These are phyloP conservation scores for Cairina moschata DNA, from an alignment of 2,113 vertebrate species.

Conservation along the genomic window DNA sequence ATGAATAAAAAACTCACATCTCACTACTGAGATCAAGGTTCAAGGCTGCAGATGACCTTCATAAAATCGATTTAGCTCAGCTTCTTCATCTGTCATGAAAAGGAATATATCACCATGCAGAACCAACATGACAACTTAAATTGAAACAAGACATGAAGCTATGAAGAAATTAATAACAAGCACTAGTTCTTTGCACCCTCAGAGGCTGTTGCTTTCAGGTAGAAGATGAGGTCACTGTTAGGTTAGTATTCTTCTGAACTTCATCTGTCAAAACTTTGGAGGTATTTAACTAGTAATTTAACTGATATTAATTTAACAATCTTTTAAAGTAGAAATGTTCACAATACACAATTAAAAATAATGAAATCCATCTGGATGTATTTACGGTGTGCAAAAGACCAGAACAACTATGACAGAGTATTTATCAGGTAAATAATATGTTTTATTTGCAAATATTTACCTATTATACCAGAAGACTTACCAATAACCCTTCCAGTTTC, in stretches of 20 bases:
- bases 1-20: conserved; percentile 12
- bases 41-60: neutral
- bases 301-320: neutral
- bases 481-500: neutral
- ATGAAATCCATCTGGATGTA: neutral
- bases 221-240: conserved; percentile 5
- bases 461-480: neutral
- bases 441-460: conserved; percentile 41
- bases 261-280: neutral
- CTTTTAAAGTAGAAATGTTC: conserved; percentile 4
- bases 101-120: conserved; percentile 8
- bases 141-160: conserved; percentile 15
- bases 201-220: neutral
- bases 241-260: neutral
- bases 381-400: neutral
- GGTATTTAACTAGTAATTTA: neutral
- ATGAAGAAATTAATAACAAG: conserved; percentile 32
- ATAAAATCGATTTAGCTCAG: conserved; percentile 3
- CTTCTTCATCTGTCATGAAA: neutral
- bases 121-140: conserved; percentile 41
- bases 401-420: neutral
- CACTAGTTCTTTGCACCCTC: neutral
- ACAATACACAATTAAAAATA: conserved; percentile 21
- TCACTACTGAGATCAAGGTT: conserved; percentile 14
- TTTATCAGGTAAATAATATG: conserved; percentile 7